Evolutionary conservation across 2,113 vertebrate species (phyloP).

Genomic region (Pterophyllum scalare): DNA sequence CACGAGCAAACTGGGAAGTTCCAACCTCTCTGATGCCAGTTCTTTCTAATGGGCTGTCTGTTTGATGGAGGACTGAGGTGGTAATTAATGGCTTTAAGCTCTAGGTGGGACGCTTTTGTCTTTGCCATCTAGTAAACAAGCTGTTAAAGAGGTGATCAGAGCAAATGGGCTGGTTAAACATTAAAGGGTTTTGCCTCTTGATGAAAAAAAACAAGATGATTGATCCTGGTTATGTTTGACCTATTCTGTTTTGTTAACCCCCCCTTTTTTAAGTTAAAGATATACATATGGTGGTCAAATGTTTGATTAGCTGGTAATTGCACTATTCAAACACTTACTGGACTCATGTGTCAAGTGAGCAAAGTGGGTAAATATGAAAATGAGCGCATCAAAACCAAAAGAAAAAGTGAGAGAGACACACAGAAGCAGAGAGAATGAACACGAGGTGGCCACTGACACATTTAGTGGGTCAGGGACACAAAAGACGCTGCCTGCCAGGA

Average conservation of each 20-base stretch:
- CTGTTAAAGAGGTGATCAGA: conserved; percentile 45
- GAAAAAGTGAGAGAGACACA: conserved; percentile 44
- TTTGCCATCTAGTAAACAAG: conserved; percentile 50
- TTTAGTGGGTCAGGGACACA: conserved; percentile 83
- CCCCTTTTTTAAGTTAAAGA: neutral
- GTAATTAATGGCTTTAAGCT: conserved; percentile 71
- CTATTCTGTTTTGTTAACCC: neutral
- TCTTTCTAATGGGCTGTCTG: conserved; percentile 55
- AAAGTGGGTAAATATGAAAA: neutral
- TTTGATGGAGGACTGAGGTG: conserved; percentile 40
- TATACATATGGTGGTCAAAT: neutral
- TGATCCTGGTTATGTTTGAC: neutral
- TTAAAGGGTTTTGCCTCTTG: neutral
- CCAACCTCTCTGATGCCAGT: conserved; percentile 59
- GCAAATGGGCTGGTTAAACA: neutral
- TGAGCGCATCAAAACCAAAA: conserved; percentile 25
- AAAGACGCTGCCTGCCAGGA: conserved; percentile 79
- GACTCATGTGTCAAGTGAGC: neutral
- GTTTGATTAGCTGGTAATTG: neutral
- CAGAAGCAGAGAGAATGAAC: conserved; percentile 48
- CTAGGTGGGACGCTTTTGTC: conserved; percentile 69
- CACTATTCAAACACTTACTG: neutral
- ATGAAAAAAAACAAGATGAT: neutral
- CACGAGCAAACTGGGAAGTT: conserved; percentile 57
- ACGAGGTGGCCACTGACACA: conserved; percentile 73